Evolutionary conservation across 2,888 invertebrate species (phyloP), one percentile per base, ranked within the genome.

Genomic region (Iphiclides podalirius): DNA sequence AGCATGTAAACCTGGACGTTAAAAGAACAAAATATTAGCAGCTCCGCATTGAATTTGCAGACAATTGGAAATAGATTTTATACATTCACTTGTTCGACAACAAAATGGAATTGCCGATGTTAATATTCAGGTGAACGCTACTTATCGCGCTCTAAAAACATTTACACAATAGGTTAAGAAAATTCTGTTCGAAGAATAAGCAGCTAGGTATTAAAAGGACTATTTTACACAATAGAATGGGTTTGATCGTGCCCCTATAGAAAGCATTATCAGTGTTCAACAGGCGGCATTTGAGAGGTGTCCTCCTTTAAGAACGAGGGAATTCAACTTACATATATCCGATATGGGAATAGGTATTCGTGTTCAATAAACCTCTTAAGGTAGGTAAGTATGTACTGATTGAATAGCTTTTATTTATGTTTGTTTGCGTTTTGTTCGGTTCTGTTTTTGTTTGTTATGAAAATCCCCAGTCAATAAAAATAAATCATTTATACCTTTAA

Each of bases 201-300:
- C 35, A 44, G 49, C 34, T 50, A 50, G 44, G 50, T 50, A 50
- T 50, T 44, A 45, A 50, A 43, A 36, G 44, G 50, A 50, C 44
- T 45, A 45, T 50, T 50, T 50, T 40, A 40, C 53, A 53, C 53
- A 53, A 53, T 50, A 34, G 50, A 50, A 50, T 45, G 50, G 50
- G 50, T 40, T 39, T 40, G 50, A 50, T 50, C 50, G 50, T 45
- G 50, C 40, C 44, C 20, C 50, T 45, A 50, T 50, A 50, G 44
- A 50, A 40, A 44, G 50, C 45, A 50, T 53, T 53, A 50, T 53
- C 53, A 53, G 53, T 50, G 50, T 45, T 50, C 50, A 44, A 50
- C 46, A 47, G 46, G 39, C 40, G 48, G 44, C 50, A 50, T 50
- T 50, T 44, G 47, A 43, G 53, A 53, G 50, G 53, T 53, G 46